A percentile compares a stretch with the other conserved stretches of the same genome.
These are phyloP conservation scores for Coilia nasus DNA, from an alignment of 2,797 vertebrate genomes.

Conservation along the genomic window DNA sequence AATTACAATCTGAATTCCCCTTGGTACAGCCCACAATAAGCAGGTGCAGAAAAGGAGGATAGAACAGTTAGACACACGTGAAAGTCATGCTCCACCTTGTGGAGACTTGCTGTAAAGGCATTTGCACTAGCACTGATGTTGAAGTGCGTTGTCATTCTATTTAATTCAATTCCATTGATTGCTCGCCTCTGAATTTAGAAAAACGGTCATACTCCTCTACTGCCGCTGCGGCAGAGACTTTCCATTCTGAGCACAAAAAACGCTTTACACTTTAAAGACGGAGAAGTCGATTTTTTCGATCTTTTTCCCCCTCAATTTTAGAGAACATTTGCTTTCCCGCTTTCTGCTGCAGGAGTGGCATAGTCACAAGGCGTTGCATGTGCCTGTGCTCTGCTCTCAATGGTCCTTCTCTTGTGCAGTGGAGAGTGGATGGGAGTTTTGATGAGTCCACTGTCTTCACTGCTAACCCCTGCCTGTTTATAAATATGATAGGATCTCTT, in stretches of 20 bases:
- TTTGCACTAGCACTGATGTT: not conserved
- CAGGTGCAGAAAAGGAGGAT: not conserved
- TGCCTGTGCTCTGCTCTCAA: constrained; percentile 33
- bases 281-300: not conserved
- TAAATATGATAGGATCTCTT: constrained; percentile 27
- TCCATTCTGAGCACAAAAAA: not conserved
- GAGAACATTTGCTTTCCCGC: not conserved
- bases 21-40: not conserved
- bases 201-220: not conserved
- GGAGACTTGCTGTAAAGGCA: not conserved
- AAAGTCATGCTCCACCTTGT: constrained; percentile 2
- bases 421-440: constrained; percentile 45
- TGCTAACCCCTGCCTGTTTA: constrained; percentile 44
- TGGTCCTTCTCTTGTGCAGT: constrained; percentile 27
- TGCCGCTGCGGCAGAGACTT: not conserved
- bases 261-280: not conserved
- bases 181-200: not conserved
- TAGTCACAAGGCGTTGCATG: constrained; percentile 53
- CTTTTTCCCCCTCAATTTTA: not conserved
- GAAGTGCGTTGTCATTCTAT: not conserved
- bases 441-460: constrained; percentile 38
- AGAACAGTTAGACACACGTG: not conserved
- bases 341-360: constrained; percentile 1
- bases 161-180: not conserved
- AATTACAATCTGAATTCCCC: not conserved